Evolutionary conservation across 2,888 invertebrate species (phyloP).

Genomic region (Allophyes oxyacanthae): DNA sequence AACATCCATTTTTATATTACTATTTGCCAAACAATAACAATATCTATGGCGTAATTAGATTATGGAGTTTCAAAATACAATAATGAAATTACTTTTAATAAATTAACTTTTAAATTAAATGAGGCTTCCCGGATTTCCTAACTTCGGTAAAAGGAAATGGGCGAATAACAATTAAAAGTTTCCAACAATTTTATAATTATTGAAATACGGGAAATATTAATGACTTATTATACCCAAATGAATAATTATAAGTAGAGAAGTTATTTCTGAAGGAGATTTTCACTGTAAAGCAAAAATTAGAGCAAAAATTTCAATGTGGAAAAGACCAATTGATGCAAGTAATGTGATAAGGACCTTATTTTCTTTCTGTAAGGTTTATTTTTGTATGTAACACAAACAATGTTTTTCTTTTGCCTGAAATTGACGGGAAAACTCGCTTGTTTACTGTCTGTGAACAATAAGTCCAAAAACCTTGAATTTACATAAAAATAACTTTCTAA

Average conservation of each 20-base stretch:
- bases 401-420: neutral
- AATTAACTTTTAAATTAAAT: conserved; percentile 23
- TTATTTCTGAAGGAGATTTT: conserved; percentile 1
- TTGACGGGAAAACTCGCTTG: neutral
- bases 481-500: conserved; percentile 4
- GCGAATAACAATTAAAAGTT: conserved; percentile 34
- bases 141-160: conserved; percentile 22
- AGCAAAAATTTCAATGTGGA: neutral
- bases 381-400: neutral
- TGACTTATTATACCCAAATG: conserved; percentile 23
- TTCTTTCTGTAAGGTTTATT: neutral
- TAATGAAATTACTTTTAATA: conserved; percentile 5
- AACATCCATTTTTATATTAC: no score
- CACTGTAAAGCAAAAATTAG: neutral
- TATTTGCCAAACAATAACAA: no score
- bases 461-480: conserved; percentile 6
- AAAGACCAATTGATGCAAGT: neutral
- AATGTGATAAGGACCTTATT: neutral
- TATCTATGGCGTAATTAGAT: no score
- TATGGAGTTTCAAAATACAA: no score
- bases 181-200: conserved; percentile 33
- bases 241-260: conserved; percentile 24
- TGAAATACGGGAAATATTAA: conserved; percentile 41
- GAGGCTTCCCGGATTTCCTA: neutral
- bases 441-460: conserved; percentile 2